phyloP scores from a whole-genome alignment of 2,797 vertebrate genomes.

The Coregonus suidteri region DNA sequence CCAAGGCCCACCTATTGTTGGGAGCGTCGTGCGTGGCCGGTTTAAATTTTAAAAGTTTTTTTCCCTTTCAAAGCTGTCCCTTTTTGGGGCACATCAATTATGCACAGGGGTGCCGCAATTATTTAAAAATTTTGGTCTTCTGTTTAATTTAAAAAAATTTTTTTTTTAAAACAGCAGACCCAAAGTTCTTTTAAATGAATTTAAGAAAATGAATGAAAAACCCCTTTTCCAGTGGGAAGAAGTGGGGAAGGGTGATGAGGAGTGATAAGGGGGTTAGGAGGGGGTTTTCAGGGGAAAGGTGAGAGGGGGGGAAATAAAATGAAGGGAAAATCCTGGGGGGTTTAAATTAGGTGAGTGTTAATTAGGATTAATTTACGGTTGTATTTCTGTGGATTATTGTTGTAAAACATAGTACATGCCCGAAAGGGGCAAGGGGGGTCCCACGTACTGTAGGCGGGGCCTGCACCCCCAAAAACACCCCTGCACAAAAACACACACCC shows the following conservation, averaged over 20 bases:
- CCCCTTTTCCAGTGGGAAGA: conserved; percentile 28
- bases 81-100: conserved; percentile 76
- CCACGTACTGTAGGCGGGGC: not conserved
- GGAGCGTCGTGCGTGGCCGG: conserved; percentile 51
- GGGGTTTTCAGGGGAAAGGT: conserved; percentile 21
- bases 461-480: not conserved
- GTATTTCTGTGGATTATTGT: not conserved
- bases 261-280: conserved; percentile 9
- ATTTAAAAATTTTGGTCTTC: conserved; percentile 79
- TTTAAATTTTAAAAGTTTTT: conserved; percentile 72
- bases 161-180: conserved; percentile 80
- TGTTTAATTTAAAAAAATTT: conserved; percentile 78
- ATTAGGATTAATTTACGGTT: not conserved
- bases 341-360: conserved; percentile 1
- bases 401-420: not conserved
- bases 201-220: conserved; percentile 78
- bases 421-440: too few relatives aligned
- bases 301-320: not conserved
- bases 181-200: conserved; percentile 69
- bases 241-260: conserved; percentile 24
- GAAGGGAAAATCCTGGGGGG: conserved; percentile 15
- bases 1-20: conserved; percentile 69
- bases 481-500: not conserved
- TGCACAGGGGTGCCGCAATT: conserved; percentile 73
- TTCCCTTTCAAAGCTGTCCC: conserved; percentile 63